Base-by-base conservation (phyloP, 2,797 vertebrate species). In the Oreochromis grahami region DNA sequence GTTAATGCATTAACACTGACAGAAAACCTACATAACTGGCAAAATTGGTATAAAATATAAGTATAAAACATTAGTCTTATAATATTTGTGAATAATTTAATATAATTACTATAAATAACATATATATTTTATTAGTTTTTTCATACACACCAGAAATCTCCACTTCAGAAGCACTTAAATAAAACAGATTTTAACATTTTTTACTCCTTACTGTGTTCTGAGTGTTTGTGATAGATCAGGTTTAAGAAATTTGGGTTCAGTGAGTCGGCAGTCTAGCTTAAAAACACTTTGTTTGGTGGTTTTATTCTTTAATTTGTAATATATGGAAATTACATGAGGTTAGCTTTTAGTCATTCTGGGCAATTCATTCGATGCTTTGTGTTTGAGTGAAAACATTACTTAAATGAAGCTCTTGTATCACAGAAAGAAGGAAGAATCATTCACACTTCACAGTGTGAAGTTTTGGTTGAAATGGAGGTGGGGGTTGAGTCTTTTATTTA, bases 111-210 rank as follows among this genome's bases (percentile, higher is more conserved):
- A 53, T 53, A 53, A 13, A 11, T 52, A 21, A 6, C 50, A 52
- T 52, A 51, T 51, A 11, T n/a, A 5, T 29, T 56, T 29, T 5
- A 56, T 29, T 56, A 29, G 8, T 29, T 1, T 56, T 56, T 29
- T 56, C 4, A 15, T 13, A 34, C 9, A 34, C 56, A 60, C 8
- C 15, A 60, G 8, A 60, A 60, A 60, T 60, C 1, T 58, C 14
- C 8, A 17, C 55, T 32, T 36, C 53, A 14, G 13, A 29, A 1
- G 58, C 19, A 21, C 19, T 51, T 21, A 21, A 9, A 60, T n/a
- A 26, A 8, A 15, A 14, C 7, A 8, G 0, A 56, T 8, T 8
- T 56, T 26, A 51, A 51, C 7, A 8, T 14, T 8, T 56, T 56
- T 26, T 26, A 26, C 4, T 26, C 26, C 26, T 26, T 26, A 26